Base-by-base conservation (phyloP, 2,888 invertebrate species). In the Netelia inedita region DNA sequence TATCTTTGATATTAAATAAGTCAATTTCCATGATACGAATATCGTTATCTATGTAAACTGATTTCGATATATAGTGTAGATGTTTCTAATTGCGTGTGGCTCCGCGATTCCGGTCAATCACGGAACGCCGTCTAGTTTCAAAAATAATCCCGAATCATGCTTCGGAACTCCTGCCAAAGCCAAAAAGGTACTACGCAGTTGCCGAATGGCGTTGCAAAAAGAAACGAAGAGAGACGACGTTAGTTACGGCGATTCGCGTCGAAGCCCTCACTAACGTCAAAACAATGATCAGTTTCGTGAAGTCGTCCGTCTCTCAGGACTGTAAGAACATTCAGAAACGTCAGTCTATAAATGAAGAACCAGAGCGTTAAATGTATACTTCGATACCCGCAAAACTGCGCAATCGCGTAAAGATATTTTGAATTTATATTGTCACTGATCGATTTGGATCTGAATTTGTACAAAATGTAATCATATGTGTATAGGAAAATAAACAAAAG, bases 161-260 rank as follows among this genome's bases (percentile, higher is more conserved):
- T 82, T 82, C 80, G 85, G 85, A 72, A 83, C 87, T 83, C 82
- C 71, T 88, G 87, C 87, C 87, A 88, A 88, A 82, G 79, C 23
- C 19, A 28, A n/a, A 57, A 73, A 75, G 46, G 66, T 79, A 80
- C 84, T 75, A 61, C 86, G 85, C 83, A 87, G 79, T 85, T 85
- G 23, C 72, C 72, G 28, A 71, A 55, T 81, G 73, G 68, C 75
- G 74, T 74, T 80, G 66, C 79, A 50, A 63, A 71, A 63, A 76
- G 28, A 59, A 69, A 79, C 53, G 35, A 63, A 59, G 53, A 69
- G 23, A 50, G 41, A 43, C 68, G 10, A 21, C 55, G 21, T n/a
- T 16, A 79, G 35, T 75, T 55, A 23, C 53, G 43, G 28, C 21
- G 65, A 41, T n/a, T 79, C 19, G 14, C 59, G 71, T 21, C 11